Percentiles rank a stretch among this genome's conserved stretches.
Evolutionary conservation across 1,140 invertebrate species (phyloP).

Genomic region (Drosophila albomicans): DNA sequence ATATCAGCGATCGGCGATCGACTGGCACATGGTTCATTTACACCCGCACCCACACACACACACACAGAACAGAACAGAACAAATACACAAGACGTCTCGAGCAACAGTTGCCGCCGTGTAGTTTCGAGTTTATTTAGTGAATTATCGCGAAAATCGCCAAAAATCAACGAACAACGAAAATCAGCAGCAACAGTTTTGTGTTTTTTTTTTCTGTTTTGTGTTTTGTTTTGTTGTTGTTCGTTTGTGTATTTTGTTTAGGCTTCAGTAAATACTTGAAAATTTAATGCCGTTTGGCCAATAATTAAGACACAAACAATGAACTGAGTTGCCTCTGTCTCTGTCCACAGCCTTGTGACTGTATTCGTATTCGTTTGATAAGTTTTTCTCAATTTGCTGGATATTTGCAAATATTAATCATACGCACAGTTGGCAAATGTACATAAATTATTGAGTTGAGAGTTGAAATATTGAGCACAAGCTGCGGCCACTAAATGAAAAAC

Average conservation of each 20-base stretch:
- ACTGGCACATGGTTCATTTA: constrained; percentile 43
- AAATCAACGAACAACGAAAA: constrained; percentile 26
- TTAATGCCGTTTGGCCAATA: constrained; percentile 81
- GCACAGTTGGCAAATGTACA: constrained; percentile 57
- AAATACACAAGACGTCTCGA: constrained; percentile 1
- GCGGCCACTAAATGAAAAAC: constrained; percentile 11
- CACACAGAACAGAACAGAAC: not conserved
- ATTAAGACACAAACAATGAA: constrained; percentile 71
- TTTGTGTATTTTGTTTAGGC: constrained; percentile 75
- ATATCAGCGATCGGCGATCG: constrained; percentile 24
- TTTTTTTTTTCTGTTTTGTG: constrained; percentile 1
- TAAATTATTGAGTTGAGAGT: constrained; percentile 41
- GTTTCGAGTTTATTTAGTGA: constrained; percentile 52
- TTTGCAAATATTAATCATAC: constrained; percentile 75
- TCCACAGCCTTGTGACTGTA: not conserved
- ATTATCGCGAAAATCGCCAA: constrained; percentile 52
- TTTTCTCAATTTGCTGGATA: constrained; percentile 39
- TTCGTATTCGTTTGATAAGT: constrained; percentile 8
- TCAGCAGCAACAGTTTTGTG: constrained; percentile 34
- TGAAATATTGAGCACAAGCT: constrained; percentile 28
- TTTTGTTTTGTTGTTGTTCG: constrained; percentile 22
- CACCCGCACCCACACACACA: constrained; percentile 16
- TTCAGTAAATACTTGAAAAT: constrained; percentile 83
- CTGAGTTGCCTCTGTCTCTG: not conserved
- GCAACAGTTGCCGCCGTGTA: constrained; percentile 29